Evolutionary conservation across 1,140 invertebrate genomes (phyloP), one percentile per base, ranked within the genome.

Genomic region (Amphibalanus amphitrite): DNA sequence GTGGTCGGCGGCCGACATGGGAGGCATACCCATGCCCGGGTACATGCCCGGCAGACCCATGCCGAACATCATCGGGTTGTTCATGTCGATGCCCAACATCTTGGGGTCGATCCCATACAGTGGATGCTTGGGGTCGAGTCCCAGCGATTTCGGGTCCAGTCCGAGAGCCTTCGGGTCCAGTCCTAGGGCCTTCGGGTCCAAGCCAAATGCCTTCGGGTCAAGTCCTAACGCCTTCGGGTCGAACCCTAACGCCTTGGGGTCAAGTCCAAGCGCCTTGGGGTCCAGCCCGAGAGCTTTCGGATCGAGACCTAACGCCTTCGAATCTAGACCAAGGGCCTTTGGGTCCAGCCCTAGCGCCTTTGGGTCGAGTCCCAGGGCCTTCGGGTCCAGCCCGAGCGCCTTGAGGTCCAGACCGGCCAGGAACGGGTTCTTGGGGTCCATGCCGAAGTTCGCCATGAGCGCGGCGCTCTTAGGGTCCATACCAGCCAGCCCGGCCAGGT

Each of bases 31-130:
- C 71, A 75, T 70, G 26, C 72, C 74, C n/a, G 65, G 65, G 65
- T 67, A 67, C 74, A 76, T 74, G 17, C 74, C 75, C 29, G 74
- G 75, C 29, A 76, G 67, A 28, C 75, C 74, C 30, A 73, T 74
- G 67, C 74, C 74, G 68, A 72, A 73, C 75, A 76, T 76, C 72
- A 76, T 74, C 74, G 73, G 73, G 72, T 73, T 74, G 71, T 40
- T 74, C 28, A 74, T 74, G 69, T 76, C 75, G n/a, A 75, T 65
- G 8, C 74, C 74, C 33, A 72, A 67, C 29, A 71, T 70, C 70
- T 75, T 75, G 28, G 74, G 71, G 70, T 75, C 74, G 68, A 75
- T 47, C 29, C 70, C 69, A 26, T 40, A 67, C 59, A 67, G 65
- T 28, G 65, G 65, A 17, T 67, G 65, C 26, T 74, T 74, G 3